Base-by-base conservation (phyloP, 2,113 vertebrate species). In the Alexandromys fortis region DNA sequence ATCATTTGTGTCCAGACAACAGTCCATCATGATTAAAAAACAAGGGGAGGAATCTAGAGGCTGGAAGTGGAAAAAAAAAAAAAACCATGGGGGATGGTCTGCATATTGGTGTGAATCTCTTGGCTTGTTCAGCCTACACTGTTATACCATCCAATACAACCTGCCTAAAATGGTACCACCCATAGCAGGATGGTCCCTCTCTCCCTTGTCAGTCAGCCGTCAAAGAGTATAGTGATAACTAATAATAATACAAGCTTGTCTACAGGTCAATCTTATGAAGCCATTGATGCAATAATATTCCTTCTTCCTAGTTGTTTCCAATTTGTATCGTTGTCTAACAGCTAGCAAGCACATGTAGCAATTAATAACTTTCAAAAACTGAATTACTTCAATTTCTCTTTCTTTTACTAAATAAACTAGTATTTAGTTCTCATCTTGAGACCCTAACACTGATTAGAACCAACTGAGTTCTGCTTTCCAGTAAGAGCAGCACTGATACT, bases 101-200 rank as follows among this genome's bases (percentile, higher is more conserved):
- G 26, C 12, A 45, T 47, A 47, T 13, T 77, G 75, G 75, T 24
- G 4, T 47, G 26, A 5, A 47, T 26, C 42, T 28, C 75, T 7
- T 77, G 24, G 26, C 9, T 45, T 30, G 2, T 26, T 77, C 42
- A 47, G 45, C 6, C 42, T 77, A 24, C 5, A 47, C 3, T 77
- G 42, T 30, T 30, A 47, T 30, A 16, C 42, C 24, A 16, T 77
- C 24, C 24, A 47, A 14, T 14, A 47, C 24, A 77, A 13, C 1
- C 19, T 75, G n/a, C n/a, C 72, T 42, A 42, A 38, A 42, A 75
- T 22, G 21, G n/a, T 38, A 75, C n/a, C 4, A 24, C n/a, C 7
- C 9, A 24, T 0, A 75, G 19, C 4, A 2, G 4, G 0, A 75
- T 77, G 75, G 42, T 47, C 24, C 2, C 6, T 77, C 24, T 2